A percentile compares a stretch with the other conserved stretches of the same genome.
Conservation (phyloP, 2,888 invertebrate species). For the Tetropium fuscum region DNA sequence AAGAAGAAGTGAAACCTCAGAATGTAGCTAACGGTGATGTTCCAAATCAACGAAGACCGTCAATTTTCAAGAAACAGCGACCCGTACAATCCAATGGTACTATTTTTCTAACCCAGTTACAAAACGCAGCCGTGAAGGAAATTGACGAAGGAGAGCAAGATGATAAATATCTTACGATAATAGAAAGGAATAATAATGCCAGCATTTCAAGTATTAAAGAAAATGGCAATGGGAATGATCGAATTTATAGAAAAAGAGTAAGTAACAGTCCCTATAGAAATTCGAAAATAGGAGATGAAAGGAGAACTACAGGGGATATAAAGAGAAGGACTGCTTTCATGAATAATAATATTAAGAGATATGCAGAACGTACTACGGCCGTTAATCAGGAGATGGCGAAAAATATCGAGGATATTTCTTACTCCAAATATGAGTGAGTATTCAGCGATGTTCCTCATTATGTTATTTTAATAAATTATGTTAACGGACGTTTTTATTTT, state of each 20-base stretch:
- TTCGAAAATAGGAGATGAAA: conserved; percentile 39
- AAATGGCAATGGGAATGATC: conserved; percentile 42
- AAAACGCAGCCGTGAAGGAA: conserved; percentile 26
- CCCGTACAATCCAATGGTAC: conserved; percentile 14
- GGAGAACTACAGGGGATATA: conserved; percentile 51
- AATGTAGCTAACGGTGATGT: background rate
- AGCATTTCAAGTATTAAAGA: conserved; percentile 17
- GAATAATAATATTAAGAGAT: conserved; percentile 76
- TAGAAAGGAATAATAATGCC: conserved; percentile 9
- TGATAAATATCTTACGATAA: background rate
- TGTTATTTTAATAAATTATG: no score
- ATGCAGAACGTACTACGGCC: conserved; percentile 74
- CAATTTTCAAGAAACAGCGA: conserved; percentile 42
- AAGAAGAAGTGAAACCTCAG: background rate
- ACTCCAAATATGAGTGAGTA: conserved; percentile 80
- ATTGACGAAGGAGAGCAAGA: conserved; percentile 1
- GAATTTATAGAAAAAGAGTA: conserved; percentile 40
- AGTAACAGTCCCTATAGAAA: conserved; percentile 41
- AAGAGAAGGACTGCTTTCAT: conserved; percentile 75
- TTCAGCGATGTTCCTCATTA: background rate
- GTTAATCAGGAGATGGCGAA: conserved; percentile 83
- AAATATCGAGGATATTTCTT: conserved; percentile 86
- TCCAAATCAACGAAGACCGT: conserved; percentile 31
- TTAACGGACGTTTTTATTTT: no score
- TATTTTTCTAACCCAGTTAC: conserved; percentile 21